Percentiles rank a stretch among this genome's conserved stretches.
These are phyloP conservation scores for Agrotis segetum DNA, from an alignment of 2,888 invertebrate genomes.

Conservation along the genomic window DNA sequence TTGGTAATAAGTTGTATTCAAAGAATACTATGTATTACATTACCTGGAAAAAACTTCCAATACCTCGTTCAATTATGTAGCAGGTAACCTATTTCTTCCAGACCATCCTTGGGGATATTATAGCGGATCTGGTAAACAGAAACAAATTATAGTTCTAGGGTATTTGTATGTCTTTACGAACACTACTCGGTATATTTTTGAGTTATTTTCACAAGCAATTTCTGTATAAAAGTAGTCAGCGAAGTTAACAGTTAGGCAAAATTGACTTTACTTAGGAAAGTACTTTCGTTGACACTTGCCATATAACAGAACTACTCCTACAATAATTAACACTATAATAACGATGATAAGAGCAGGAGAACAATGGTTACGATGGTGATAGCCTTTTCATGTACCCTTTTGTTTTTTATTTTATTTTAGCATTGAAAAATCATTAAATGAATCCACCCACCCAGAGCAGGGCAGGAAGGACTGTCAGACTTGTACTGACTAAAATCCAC, in stretches of 20 bases:
- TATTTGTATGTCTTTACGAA: neutral
- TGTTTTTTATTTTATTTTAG: no score
- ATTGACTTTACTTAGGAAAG: no score
- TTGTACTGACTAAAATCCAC: no score
- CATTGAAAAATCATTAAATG: no score
- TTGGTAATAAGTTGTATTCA: constrained; percentile 9
- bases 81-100: constrained; percentile 14
- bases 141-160: neutral
- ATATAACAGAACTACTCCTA: no score
- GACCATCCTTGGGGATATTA: constrained; percentile 27
- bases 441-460: no score
- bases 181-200: neutral
- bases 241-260: neutral
- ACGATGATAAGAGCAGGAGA: no score
- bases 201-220: neutral
- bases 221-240: neutral
- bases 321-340: no score
- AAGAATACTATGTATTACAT: constrained; percentile 3
- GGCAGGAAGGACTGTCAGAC: no score
- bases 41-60: constrained; percentile 12
- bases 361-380: no score
- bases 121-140: constrained; percentile 17
- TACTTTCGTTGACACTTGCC: no score
- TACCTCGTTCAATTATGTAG: constrained; percentile 16
- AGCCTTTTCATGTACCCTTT: no score